Evolutionary conservation across 2,888 invertebrate genomes (phyloP), one percentile per base, ranked within the genome.

Genomic region (Leptothorax acervorum): DNA sequence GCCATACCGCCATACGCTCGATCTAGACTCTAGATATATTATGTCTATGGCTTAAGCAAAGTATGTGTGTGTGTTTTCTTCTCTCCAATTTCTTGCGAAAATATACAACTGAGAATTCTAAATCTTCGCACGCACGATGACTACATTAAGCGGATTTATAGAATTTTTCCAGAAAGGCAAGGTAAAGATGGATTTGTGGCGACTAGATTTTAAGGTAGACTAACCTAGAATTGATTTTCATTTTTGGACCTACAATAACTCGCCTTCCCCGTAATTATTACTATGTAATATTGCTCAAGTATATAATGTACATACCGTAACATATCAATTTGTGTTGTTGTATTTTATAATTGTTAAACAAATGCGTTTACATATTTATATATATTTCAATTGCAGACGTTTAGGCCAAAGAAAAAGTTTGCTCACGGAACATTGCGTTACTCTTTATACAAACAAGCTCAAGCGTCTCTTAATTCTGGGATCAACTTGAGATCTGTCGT

Each of bases 361-460:
- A 65, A 65, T 65, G 55, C 15, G 6, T 31, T 48, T 5, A 8
- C 18, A 35, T 63, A 75, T 55, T n/a, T 3, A 48, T 53, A 57
- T 82, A 15, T 83, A 51, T 35, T 57, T 11, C 68, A 35, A 55
- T 95, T 95, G 39, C 91, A 99, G 98, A 99, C 99, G 39, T 99
- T 99, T 95, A 96, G 97, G 84, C 98, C 98, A 8, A 98, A 97
- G 95, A 99, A 98, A 94, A 97, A 97, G 88, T 98, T 98, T 95
- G 97, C 97, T 71, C 97, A 97, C 78, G 99, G 98, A 5, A 99
- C 98, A 9, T 95, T 98, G 89, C 96, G 98, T 68, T 98, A 98
- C 95, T 97, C 98, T 74, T 95, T 99, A 45, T 98, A 98, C 93
- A 98, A 98, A 94, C 98, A 98, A 92, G 98, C 98, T 0, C 98